Evolutionary conservation across 2,797 vertebrate species (phyloP), one percentile per base, ranked within the genome.

Genomic region (Choloepus didactylus): DNA sequence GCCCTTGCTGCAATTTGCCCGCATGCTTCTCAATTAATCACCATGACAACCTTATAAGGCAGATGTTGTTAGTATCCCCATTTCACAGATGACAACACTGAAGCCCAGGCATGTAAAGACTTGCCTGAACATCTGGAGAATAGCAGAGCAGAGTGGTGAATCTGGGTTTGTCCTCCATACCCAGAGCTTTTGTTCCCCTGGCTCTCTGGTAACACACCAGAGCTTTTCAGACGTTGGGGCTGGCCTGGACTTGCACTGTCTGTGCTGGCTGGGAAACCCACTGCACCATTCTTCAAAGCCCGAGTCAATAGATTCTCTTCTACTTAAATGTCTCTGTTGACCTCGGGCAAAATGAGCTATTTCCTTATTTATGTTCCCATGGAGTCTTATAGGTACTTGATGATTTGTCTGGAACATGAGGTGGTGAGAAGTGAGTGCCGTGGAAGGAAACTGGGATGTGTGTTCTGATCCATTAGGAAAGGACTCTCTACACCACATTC

Each of bases 1-100:
- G 5, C 3, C 0, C 46, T 6, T 56, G 4, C 69, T 41, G 29
- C n/a, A 10, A 31, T 19, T 27, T 1, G 31, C 31, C 51, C 1
- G 31, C 19, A 5, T 35, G 18, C 59, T 25, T 31, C 73, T 59
- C 23, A 2, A 35, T 16, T 51, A 12, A 25, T 60, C 38, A 1
- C 27, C 46, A 18, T 1, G 2, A 3, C 12, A 35, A 29, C n/a
- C 72, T 9, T 2, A 2, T 1, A 38, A 44, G 21, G 38, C 11
- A 41, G 59, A 60, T 35, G 44, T 6, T 15, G 12, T 38, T 38
- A 0, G 5, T 2, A 6, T 29, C 31, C 62, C 73, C n/a, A 19
- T 35, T 49, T 56, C 25, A 38, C 51, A 62, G 29, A 23, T 25
- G 46, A 88, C 15, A 31, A 31, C 2, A 2, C 5, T 9, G 10